These are phyloP conservation scores for Euzetes globulus DNA, from an alignment of 2,888 invertebrate species.

Conservation along the genomic window DNA sequence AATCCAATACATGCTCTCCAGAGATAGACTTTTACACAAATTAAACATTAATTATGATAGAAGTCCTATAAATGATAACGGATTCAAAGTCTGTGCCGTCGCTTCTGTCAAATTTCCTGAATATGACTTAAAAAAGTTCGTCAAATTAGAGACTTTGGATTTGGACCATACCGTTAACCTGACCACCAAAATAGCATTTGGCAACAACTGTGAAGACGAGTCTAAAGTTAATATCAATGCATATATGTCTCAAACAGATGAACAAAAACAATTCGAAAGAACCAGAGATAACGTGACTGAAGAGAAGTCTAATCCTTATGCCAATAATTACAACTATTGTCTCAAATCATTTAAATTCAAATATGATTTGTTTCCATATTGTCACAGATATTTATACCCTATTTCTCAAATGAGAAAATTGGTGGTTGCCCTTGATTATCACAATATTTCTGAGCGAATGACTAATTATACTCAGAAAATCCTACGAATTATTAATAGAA, in stretches of 20 bases:
- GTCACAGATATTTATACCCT: conserved; percentile 11
- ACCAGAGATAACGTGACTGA: conserved; percentile 3
- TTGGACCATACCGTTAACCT: conserved; percentile 37
- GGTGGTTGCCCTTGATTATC: background rate
- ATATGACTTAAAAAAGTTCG: conserved; percentile 36
- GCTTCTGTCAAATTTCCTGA: conserved; percentile 38
- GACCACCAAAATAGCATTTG: conserved; percentile 37
- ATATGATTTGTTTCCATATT: background rate
- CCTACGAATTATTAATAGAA: background rate
- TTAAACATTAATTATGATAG: conserved; percentile 39
- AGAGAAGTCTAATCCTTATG: background rate
- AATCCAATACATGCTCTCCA: conserved; percentile 37
- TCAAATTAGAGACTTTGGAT: conserved; percentile 36
- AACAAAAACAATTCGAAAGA: background rate
- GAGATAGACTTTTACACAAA: conserved; percentile 37
- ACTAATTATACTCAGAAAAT: conserved; percentile 1
- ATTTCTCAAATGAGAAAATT: conserved; percentile 8
- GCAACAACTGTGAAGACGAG: conserved; percentile 36
- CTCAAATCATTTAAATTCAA: conserved; percentile 22
- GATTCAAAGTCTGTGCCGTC: conserved; percentile 37
- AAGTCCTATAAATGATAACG: conserved; percentile 35
- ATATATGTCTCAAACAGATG: conserved; percentile 12
- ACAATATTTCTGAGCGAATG: conserved; percentile 10
- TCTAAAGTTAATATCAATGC: background rate
- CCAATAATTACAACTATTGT: conserved; percentile 20